Conservation (phyloP, 1,140 invertebrate species). For the Atta cephalotes region DNA sequence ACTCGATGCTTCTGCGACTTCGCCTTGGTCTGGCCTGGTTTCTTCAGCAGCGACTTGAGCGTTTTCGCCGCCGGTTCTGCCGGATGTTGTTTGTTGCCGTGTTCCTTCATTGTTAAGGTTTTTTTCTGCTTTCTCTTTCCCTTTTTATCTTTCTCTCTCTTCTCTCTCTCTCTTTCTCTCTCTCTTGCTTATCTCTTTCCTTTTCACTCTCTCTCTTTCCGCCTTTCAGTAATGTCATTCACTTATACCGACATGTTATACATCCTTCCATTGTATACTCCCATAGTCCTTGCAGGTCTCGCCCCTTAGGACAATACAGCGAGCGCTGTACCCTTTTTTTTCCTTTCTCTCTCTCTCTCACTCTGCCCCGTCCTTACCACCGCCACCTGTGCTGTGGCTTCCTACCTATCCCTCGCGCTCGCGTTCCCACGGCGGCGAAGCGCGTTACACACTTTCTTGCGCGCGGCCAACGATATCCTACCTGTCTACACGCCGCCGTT, state of each 20-base stretch:
- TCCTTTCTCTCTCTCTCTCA: not conserved
- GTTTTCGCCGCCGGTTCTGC: constrained; percentile 84
- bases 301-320: not conserved
- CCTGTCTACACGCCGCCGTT: constrained; percentile 30
- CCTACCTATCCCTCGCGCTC: constrained; percentile 49
- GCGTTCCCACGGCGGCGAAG: constrained; percentile 38
- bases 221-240: not conserved
- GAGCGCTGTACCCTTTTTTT: constrained; percentile 7
- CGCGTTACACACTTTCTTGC: constrained; percentile 44
- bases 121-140: not conserved
- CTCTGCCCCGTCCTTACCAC: constrained; percentile 33
- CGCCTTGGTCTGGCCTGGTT: constrained; percentile 84
- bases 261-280: not conserved
- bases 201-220: not conserved
- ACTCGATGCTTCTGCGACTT: constrained; percentile 90
- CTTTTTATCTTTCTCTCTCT: no score
- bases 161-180: not conserved
- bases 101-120: constrained; percentile 79
- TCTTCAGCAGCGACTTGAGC: constrained; percentile 88
- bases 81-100: constrained; percentile 81
- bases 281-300: not conserved
- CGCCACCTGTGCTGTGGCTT: constrained; percentile 56
- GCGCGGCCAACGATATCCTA: constrained; percentile 25
- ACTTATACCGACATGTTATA: constrained; percentile 8
- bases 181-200: not conserved